Conservation (phyloP, 2,797 vertebrate species). For the Okamejei kenojei region DNA sequence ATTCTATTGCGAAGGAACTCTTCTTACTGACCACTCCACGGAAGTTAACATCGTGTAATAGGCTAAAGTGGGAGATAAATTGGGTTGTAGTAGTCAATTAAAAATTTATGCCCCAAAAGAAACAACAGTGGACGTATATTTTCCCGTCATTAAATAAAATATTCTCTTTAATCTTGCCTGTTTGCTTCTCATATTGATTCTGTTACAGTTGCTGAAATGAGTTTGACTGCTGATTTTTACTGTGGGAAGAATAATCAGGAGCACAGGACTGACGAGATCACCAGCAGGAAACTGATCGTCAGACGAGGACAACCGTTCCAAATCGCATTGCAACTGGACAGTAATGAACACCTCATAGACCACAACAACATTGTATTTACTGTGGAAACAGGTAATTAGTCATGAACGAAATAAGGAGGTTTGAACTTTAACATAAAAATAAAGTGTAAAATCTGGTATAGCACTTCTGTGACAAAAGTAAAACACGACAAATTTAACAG, state of each 20-base stretch:
- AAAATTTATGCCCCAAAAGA: neutral
- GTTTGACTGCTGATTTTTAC: constrained; percentile 45
- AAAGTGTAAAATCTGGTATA: neutral
- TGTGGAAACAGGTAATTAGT: constrained; percentile 58
- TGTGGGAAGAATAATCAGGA: constrained; percentile 53
- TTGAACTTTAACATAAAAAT: neutral
- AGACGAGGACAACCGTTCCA: constrained; percentile 65
- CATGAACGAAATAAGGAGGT: neutral
- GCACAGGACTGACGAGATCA: constrained; percentile 62
- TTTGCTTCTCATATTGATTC: constrained; percentile 8
- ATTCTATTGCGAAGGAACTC: neutral
- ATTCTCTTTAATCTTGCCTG: neutral
- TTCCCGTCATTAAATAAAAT: neutral
- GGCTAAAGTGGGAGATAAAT: neutral
- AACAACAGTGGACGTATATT: neutral
- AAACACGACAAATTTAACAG: neutral
- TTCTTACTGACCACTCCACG: neutral
- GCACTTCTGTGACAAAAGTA: neutral
- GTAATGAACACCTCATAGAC: constrained; percentile 36
- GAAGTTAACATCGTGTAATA: neutral
- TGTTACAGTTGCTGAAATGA: constrained; percentile 2
- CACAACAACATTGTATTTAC: constrained; percentile 51
- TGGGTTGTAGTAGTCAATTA: too few relatives aligned
- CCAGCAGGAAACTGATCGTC: constrained; percentile 49
- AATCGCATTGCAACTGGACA: constrained; percentile 53